Percentiles rank a stretch among this genome's conserved stretches.
These are phyloP conservation scores for Carettochelys insculpta DNA, from an alignment of 2,113 vertebrate species.

Conservation along the genomic window DNA sequence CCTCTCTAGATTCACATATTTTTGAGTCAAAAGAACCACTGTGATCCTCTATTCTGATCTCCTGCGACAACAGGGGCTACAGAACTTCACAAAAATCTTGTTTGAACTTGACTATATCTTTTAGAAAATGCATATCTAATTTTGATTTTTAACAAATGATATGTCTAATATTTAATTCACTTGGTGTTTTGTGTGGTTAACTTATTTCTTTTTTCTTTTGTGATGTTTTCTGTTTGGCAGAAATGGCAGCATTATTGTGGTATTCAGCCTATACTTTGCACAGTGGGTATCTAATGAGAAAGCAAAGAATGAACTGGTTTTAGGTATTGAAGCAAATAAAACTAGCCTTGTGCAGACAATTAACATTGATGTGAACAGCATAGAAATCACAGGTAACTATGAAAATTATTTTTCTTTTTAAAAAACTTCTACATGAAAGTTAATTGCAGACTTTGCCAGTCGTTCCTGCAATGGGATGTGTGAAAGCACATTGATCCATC, in stretches of 20 bases:
- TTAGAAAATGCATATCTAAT: neutral
- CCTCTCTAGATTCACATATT: neutral
- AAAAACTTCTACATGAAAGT: conserved; percentile 38
- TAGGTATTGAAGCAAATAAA: conserved; percentile 62
- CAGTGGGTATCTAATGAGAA: conserved; percentile 54
- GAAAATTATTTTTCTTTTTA: conserved; percentile 15
- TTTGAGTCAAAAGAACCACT: neutral
- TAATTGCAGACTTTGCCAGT: neutral
- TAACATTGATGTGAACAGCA: conserved; percentile 76
- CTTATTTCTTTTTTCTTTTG: neutral
- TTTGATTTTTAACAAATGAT: neutral
- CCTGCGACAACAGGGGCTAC: neutral
- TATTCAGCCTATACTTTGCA: conserved; percentile 73
- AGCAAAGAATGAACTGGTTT: conserved; percentile 71
- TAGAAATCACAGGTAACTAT: conserved; percentile 76
- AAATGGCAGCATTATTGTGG: conserved; percentile 70
- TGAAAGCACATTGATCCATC: neutral
- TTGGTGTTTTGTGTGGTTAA: neutral
- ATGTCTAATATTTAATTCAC: neutral
- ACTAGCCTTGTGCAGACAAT: conserved; percentile 57
- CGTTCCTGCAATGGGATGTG: neutral
- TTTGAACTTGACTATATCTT: neutral
- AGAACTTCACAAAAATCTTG: neutral
- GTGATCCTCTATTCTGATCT: neutral
- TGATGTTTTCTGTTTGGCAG: conserved; percentile 55